Conservation (phyloP, 2,888 invertebrate genomes). For the Vanessa cardui region DNA sequence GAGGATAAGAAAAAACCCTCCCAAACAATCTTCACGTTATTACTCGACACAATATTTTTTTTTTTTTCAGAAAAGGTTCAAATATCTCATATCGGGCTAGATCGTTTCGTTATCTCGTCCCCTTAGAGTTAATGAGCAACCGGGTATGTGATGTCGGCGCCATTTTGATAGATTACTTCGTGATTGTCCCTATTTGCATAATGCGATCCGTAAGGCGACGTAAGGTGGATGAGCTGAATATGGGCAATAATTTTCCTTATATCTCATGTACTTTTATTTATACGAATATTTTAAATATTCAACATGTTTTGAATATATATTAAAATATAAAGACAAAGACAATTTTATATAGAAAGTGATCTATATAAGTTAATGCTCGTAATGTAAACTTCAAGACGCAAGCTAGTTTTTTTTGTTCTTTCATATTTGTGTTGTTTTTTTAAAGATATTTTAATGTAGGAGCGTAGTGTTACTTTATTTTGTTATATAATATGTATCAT, state of each 20-base stretch:
- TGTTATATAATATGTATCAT: no score
- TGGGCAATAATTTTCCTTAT: conserved; percentile 19
- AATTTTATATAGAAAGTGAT: no score
- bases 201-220: conserved; percentile 40
- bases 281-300: background rate
- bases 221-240: conserved; percentile 24
- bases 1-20: background rate
- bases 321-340: no score
- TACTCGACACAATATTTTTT: background rate
- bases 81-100: conserved; percentile 22
- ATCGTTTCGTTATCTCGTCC: conserved; percentile 33
- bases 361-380: no score
- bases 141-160: conserved; percentile 33
- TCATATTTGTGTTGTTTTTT: no score
- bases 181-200: conserved; percentile 45
- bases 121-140: conserved; percentile 35
- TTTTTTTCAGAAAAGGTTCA: conserved; percentile 6
- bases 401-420: no score
- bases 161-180: conserved; percentile 41
- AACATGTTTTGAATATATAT: no score
- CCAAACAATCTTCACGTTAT: background rate
- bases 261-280: background rate
- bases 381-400: no score
- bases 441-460: no score
- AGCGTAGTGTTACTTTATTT: no score